These are phyloP conservation scores for Ostrea denselamellosa DNA, from an alignment of 1,140 invertebrate genomes.

Conservation along the genomic window DNA sequence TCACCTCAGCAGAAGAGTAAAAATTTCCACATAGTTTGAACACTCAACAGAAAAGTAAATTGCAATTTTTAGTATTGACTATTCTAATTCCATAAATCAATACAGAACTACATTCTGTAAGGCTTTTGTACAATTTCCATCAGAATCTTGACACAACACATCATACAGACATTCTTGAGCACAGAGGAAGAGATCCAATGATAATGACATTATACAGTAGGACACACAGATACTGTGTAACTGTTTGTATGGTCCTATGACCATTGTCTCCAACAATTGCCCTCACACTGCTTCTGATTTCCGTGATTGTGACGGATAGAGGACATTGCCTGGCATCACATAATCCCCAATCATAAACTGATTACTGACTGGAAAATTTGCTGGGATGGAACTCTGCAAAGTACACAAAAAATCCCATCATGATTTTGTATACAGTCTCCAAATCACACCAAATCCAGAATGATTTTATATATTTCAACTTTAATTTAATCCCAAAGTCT, in stretches of 20 bases:
- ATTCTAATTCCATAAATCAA: slow-evolving; percentile 19
- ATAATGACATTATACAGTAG: background rate
- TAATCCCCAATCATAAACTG: slow-evolving; percentile 91
- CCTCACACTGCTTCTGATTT: slow-evolving; percentile 53
- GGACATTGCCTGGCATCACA: slow-evolving; percentile 73
- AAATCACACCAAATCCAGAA: too few species aligned
- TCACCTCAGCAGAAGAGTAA: background rate
- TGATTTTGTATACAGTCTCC: too few species aligned
- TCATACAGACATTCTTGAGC: slow-evolving; percentile 13
- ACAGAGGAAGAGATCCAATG: slow-evolving; percentile 23
- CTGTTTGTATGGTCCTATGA: background rate
- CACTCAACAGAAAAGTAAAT: background rate
- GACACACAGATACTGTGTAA: slow-evolving; percentile 28
- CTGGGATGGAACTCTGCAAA: slow-evolving; percentile 28
- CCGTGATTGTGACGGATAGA: slow-evolving; percentile 57
- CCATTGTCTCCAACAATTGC: background rate
- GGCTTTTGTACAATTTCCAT: background rate
- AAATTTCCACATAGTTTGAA: slow-evolving; percentile 19
- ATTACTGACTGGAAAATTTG: slow-evolving; percentile 83
- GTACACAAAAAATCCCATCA: too few species aligned
- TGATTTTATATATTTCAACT: too few species aligned
- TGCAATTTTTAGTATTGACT: background rate
- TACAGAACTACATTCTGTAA: slow-evolving; percentile 26
- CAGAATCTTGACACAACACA: slow-evolving; percentile 6
- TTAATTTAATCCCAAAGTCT: too few species aligned